Conservation (phyloP, 2,888 invertebrate species). For the Sussaba pulchella region DNA sequence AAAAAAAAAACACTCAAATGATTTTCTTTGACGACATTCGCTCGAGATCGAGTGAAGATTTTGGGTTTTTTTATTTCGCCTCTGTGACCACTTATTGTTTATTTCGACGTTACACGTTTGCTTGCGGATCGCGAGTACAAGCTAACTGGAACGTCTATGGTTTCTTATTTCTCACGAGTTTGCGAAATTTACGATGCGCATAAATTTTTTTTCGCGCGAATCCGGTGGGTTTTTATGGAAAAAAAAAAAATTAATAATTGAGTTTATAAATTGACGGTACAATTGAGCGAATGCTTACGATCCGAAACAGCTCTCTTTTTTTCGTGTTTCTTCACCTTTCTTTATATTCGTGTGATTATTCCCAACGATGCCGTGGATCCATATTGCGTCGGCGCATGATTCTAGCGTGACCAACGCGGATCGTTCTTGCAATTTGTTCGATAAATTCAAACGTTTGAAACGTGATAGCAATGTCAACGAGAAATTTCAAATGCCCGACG, state of each 20-base stretch:
- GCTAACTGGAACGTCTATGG: conserved; percentile 53
- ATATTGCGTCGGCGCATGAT: conserved; percentile 46
- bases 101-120: conserved; percentile 54
- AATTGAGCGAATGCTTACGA: conserved; percentile 43
- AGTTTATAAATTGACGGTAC: conserved; percentile 37
- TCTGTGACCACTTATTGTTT: conserved; percentile 52
- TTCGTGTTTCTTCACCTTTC: conserved; percentile 28
- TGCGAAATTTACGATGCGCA: conserved; percentile 11
- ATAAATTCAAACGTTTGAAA: conserved; percentile 3
- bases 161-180: conserved; percentile 24
- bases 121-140: conserved; percentile 59
- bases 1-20: conserved; percentile 3
- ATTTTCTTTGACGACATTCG: conserved; percentile 31
- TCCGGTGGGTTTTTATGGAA: background rate
- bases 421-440: background rate
- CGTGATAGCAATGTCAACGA: background rate
- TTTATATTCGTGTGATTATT: conserved; percentile 50
- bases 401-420: conserved; percentile 5
- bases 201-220: conserved; percentile 1
- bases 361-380: conserved; percentile 44
- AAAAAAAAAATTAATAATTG: background rate
- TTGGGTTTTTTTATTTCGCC: conserved; percentile 49
- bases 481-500: conserved; percentile 19
- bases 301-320: conserved; percentile 43
- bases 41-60: conserved; percentile 32